Percentiles rank a stretch among this genome's conserved stretches.
phyloP scores from a whole-genome alignment of 2,888 invertebrate genomes.

The Oeneis ivallda region DNA sequence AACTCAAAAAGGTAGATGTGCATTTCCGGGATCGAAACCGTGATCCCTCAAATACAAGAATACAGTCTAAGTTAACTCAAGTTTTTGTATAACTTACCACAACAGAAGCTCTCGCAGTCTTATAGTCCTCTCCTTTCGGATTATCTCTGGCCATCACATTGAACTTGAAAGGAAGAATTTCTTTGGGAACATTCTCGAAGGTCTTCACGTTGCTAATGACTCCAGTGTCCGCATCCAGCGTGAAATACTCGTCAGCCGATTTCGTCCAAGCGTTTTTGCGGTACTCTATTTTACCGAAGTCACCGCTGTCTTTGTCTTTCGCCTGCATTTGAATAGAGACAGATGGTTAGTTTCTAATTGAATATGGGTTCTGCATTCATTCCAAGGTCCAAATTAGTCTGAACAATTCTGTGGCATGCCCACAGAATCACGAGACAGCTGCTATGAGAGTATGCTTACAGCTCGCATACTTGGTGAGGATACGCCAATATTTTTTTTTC shows the following conservation, averaged over 20 bases:
- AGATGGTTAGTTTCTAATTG: not conserved
- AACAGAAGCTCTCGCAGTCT: slow-evolving; percentile 84
- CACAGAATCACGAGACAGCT: too few species aligned
- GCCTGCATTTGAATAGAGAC: slow-evolving; percentile 76
- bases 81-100: slow-evolving; percentile 73
- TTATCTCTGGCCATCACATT: slow-evolving; percentile 88
- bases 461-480: too few species aligned
- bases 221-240: slow-evolving; percentile 87
- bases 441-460: too few species aligned
- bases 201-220: slow-evolving; percentile 88
- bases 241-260: slow-evolving; percentile 84
- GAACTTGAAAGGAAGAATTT: slow-evolving; percentile 87
- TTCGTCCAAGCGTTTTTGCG: slow-evolving; percentile 75
- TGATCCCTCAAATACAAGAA: too few species aligned
- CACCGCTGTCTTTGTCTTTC: slow-evolving; percentile 92
- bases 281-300: slow-evolving; percentile 90
- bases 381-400: too few species aligned
- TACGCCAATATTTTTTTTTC: too few species aligned
- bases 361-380: too few species aligned
- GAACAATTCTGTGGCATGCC: too few species aligned
- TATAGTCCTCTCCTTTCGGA: slow-evolving; percentile 84
- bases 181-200: slow-evolving; percentile 84
- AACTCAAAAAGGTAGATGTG: too few species aligned
- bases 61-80: not conserved
- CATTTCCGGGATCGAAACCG: too few species aligned